A percentile compares a stretch with the other conserved stretches of the same genome.
Conservation (phyloP, 2,113 vertebrate genomes). For the Laterallus jamaicensis region DNA sequence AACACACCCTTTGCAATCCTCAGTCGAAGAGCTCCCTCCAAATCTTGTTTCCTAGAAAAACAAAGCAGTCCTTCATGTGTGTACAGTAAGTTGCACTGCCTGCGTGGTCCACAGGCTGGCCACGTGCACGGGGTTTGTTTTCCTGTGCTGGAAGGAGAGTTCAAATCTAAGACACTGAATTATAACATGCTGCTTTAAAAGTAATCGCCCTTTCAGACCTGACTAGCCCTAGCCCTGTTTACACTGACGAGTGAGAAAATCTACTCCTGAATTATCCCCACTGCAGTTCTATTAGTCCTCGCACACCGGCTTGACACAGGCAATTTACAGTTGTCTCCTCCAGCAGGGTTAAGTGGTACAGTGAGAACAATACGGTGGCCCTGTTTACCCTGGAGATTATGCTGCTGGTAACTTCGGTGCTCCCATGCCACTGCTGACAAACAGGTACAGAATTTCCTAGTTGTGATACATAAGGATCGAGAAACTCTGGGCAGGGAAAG, state of each 20-base stretch:
- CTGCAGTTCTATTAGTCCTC: conserved; percentile 24
- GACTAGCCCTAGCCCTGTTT: conserved; percentile 30
- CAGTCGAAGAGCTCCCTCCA: not conserved
- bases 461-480: not conserved
- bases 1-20: not conserved
- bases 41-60: not conserved
- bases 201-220: conserved; percentile 30
- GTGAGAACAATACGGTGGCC: not conserved
- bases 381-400: conserved; percentile 3
- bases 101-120: not conserved
- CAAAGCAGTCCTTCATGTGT: not conserved
- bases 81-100: not conserved
- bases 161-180: conserved; percentile 28
- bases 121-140: not conserved
- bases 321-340: conserved; percentile 2
- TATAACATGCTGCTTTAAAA: conserved; percentile 14
- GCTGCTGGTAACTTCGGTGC: not conserved
- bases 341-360: conserved; percentile 21
- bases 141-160: not conserved
- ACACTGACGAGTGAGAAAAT: not conserved
- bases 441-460: conserved; percentile 12
- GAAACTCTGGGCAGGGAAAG: not conserved
- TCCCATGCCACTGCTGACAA: conserved; percentile 18
- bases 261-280: conserved; percentile 37
- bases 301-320: not conserved